Evolutionary conservation across 2,888 invertebrate species (phyloP).

Genomic region (Busseola fusca): DNA sequence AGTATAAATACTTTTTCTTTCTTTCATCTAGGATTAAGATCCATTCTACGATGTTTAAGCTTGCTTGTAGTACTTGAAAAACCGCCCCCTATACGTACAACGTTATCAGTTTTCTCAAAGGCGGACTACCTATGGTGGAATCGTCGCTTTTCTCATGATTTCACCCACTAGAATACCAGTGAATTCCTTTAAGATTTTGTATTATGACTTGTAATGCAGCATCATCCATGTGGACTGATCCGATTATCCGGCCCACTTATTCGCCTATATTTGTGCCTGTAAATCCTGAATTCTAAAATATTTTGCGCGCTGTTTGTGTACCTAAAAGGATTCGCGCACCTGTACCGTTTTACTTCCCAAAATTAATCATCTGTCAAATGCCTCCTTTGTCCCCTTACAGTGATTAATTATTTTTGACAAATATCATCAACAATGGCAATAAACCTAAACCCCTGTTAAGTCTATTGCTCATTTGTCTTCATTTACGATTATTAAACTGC

Average conservation of each 20-base stretch:
- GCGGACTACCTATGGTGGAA: not conserved
- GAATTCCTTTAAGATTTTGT: not conserved
- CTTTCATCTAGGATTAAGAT: not conserved
- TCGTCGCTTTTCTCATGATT: not conserved
- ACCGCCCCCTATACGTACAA: not conserved
- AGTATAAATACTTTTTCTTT: no score
- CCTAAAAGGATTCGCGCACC: conserved; percentile 69
- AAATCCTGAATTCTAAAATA: conserved; percentile 55
- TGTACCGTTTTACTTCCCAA: conserved; percentile 66
- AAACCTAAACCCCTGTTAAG: conserved; percentile 58
- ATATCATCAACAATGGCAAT: conserved; percentile 68
- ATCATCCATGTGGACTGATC: not conserved
- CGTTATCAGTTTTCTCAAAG: not conserved
- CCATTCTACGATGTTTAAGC: not conserved
- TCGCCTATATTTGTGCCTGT: not conserved
- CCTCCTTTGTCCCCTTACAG: conserved; percentile 58
- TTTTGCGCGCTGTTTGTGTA: conserved; percentile 72
- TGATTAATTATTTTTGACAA: conserved; percentile 75
- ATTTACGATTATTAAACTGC: conserved; percentile 54
- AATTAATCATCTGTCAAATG: conserved; percentile 80
- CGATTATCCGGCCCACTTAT: not conserved
- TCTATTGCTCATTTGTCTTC: conserved; percentile 55
- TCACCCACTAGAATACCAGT: not conserved
- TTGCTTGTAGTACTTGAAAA: not conserved
- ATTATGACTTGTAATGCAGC: not conserved